A percentile compares a stretch with the other conserved stretches of the same genome.
Evolutionary conservation across 2,113 vertebrate species (phyloP).

Genomic region (Tragelaphus buxtoni): DNA sequence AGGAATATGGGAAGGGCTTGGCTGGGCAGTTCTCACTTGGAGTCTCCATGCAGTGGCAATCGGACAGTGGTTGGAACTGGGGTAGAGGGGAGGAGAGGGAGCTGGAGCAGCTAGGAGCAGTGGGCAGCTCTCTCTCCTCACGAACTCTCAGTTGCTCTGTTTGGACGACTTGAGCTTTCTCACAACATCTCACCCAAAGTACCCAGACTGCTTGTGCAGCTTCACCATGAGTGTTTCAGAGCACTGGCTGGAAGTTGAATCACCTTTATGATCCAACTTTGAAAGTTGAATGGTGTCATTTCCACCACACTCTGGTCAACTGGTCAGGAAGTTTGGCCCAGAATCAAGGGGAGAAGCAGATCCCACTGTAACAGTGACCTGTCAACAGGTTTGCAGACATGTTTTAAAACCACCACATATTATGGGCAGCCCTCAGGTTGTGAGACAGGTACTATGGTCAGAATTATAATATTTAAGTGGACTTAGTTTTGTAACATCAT

Average conservation of each 20-base stretch:
- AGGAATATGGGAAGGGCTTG: neutral
- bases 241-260: neutral
- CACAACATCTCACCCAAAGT: neutral
- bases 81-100: too few species aligned
- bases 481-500: neutral
- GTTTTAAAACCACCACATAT: neutral
- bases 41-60: neutral
- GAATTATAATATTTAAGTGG: neutral
- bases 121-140: neutral
- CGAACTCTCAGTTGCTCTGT: neutral
- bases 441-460: neutral
- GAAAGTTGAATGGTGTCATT: neutral
- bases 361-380: neutral
- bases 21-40: accelerated
- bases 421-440: neutral
- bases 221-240: neutral
- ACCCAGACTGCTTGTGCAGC: neutral
- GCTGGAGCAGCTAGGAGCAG: neutral
- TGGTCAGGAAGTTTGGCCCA: neutral
- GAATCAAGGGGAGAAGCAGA: neutral
- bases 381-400: neutral
- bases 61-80: neutral
- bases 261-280: neutral
- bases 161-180: neutral
- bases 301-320: neutral